Percentiles rank a stretch among this genome's conserved stretches.
Evolutionary conservation across 2,888 invertebrate species (phyloP).

Genomic region (Mesochorus sp.): DNA sequence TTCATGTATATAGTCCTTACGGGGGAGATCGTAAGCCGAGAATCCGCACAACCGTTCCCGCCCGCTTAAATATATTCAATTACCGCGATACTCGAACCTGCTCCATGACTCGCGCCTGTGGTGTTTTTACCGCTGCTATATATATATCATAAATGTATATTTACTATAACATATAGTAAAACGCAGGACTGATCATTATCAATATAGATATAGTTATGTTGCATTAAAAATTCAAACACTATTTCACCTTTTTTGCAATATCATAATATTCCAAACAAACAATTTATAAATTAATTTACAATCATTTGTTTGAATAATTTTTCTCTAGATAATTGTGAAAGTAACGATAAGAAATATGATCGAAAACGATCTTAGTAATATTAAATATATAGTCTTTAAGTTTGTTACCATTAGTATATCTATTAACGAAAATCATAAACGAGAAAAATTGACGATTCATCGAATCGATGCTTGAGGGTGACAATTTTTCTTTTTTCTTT

Average conservation of each 20-base stretch:
- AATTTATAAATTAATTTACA: background rate
- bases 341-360: background rate
- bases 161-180: background rate
- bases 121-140: conserved; percentile 17
- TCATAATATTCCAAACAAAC: too few relatives aligned
- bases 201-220: too few relatives aligned
- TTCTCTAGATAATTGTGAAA: too few relatives aligned
- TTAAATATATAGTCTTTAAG: background rate
- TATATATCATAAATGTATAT: background rate
- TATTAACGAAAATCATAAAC: background rate
- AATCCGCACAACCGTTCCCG: conserved; percentile 81
- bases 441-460: background rate
- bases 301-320: too few relatives aligned
- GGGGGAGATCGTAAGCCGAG: conserved; percentile 75
- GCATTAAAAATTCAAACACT: too few relatives aligned
- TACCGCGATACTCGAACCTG: conserved; percentile 68
- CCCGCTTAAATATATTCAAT: conserved; percentile 79
- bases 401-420: background rate
- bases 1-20: conserved; percentile 22
- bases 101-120: conserved; percentile 43
- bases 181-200: conserved; percentile 38
- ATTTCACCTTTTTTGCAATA: too few relatives aligned
- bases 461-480: background rate
- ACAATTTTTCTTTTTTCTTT: background rate
- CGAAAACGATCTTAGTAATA: background rate